phyloP scores from a whole-genome alignment of 2,113 vertebrate species.

The Psophia crepitans region DNA sequence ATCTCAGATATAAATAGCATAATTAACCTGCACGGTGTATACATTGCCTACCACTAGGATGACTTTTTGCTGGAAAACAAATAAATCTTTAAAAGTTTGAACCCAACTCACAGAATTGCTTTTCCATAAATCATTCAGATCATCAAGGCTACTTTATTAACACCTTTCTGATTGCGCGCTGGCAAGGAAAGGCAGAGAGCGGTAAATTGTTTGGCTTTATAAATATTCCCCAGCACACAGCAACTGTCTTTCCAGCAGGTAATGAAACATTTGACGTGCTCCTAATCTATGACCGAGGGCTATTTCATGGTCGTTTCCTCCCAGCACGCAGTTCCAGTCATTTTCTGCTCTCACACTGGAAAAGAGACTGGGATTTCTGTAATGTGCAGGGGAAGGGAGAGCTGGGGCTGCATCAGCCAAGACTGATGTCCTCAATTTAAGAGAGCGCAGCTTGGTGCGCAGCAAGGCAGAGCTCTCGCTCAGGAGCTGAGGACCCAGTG shows the following conservation, averaged over 20 bases:
- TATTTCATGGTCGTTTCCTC: conserved; percentile 69
- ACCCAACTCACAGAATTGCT: neutral
- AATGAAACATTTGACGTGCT: conserved; percentile 59
- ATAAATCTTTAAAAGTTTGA: neutral
- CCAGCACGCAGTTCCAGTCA: neutral
- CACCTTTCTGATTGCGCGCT: neutral
- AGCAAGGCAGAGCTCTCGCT: neutral
- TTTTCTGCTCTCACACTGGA: neutral
- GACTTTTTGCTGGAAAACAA: neutral
- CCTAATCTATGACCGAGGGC: conserved; percentile 55
- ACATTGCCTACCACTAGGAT: neutral
- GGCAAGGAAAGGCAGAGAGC: neutral
- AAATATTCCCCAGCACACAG: neutral
- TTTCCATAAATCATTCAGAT: neutral
- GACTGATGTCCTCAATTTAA: neutral
- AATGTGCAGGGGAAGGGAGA: neutral
- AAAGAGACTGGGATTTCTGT: neutral
- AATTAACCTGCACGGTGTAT: neutral
- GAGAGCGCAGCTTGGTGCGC: neutral
- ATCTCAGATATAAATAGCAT: neutral
- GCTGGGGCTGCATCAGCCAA: neutral
- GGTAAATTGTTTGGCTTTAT: neutral
- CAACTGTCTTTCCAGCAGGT: conserved; percentile 28
- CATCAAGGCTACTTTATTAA: neutral
- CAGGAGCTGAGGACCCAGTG: neutral